A percentile compares a stretch with the other conserved stretches of the same genome.
Conservation (phyloP, 2,797 vertebrate species). For the Silurus aristotelis region DNA sequence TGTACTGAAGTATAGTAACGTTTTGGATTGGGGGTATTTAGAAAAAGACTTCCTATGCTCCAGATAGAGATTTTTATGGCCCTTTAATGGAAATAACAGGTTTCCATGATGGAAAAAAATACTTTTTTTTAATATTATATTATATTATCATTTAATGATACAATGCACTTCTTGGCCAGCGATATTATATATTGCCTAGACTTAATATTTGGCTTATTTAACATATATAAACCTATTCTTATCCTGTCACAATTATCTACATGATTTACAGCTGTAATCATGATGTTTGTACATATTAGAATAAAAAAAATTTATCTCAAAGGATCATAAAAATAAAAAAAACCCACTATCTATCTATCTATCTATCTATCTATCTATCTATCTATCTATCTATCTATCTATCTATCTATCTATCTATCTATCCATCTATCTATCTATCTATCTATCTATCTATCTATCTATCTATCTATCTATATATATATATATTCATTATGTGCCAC, state of each 20-base stretch:
- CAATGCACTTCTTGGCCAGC: neutral
- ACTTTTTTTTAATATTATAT: too few relatives aligned
- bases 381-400: too few relatives aligned
- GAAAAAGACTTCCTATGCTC: constrained; percentile 52
- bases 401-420: too few relatives aligned
- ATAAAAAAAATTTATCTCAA: neutral
- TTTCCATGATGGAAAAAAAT: neutral
- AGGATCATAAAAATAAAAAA: neutral
- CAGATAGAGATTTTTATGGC: neutral
- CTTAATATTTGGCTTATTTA: neutral
- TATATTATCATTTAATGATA: neutral
- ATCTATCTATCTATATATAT: too few relatives aligned
- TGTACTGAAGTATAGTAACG: constrained; percentile 50
- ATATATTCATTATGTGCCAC: neutral
- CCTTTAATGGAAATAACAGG: neutral
- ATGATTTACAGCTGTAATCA: neutral
- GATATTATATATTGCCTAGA: neutral
- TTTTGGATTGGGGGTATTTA: constrained; percentile 61
- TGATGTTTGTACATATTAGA: neutral
- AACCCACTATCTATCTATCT: too few relatives aligned
- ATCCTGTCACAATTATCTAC: neutral
- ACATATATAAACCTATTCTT: neutral
- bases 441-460: too few relatives aligned
- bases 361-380: too few relatives aligned
- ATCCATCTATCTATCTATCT: too few relatives aligned